Evolutionary conservation across 2,888 invertebrate genomes (phyloP).

Genomic region (Chrysolina oricalcia): DNA sequence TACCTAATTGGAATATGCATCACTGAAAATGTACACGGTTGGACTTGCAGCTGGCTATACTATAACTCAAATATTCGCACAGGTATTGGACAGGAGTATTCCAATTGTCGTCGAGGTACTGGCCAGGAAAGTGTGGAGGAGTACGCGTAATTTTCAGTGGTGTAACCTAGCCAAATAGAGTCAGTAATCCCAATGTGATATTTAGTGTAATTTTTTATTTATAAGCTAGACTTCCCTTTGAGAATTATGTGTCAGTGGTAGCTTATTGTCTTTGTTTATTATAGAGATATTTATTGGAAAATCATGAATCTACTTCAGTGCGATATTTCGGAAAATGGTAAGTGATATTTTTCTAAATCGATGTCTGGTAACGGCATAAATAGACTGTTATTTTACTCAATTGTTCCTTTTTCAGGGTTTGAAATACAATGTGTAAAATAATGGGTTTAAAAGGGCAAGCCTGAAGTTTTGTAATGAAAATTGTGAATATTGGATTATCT

Average conservation of each 20-base stretch:
- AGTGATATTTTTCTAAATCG: neutral
- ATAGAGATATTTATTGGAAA: slow-evolving; percentile 3
- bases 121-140: neutral
- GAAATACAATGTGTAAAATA: neutral
- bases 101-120: too few relatives aligned
- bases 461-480: neutral
- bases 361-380: too few relatives aligned
- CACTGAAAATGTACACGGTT: neutral
- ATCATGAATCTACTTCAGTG: neutral
- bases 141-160: neutral
- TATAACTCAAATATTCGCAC: too few relatives aligned
- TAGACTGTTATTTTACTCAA: neutral
- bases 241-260: slow-evolving; percentile 14
- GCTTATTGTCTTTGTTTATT: neutral
- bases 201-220: slow-evolving; percentile 12
- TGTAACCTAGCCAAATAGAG: neutral
- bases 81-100: too few relatives aligned
- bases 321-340: neutral
- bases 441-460: neutral
- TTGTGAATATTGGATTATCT: neutral
- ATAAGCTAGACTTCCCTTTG: neutral
- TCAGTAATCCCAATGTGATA: slow-evolving; percentile 19
- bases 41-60: neutral
- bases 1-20: neutral
- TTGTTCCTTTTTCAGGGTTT: too few relatives aligned